Evolutionary conservation across 2,888 invertebrate species (phyloP).

Genomic region (Hedychridium roseum): DNA sequence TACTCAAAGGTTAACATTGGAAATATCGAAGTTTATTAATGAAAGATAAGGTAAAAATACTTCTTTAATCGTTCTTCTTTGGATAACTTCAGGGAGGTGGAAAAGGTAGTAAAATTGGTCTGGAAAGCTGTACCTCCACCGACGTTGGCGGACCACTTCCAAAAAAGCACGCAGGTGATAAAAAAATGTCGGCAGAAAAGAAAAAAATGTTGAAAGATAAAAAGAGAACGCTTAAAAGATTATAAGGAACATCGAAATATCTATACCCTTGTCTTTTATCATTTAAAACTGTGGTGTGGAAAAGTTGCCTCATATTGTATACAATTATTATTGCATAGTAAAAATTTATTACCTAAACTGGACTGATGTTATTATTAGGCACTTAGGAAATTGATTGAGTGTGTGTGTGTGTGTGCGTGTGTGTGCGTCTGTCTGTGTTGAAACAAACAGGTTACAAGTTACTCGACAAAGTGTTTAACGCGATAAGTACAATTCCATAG

Average conservation of each 20-base stretch:
- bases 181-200: constrained; percentile 76
- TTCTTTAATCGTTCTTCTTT: too few relatives aligned
- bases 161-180: constrained; percentile 87
- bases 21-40: too few relatives aligned
- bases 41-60: too few relatives aligned
- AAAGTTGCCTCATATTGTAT: constrained; percentile 51
- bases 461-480: constrained; percentile 28
- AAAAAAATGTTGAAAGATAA: constrained; percentile 83
- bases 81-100: constrained; percentile 53
- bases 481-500: constrained; percentile 33
- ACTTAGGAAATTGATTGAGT: constrained; percentile 42
- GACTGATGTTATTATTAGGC: constrained; percentile 51
- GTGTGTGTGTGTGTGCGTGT: too few relatives aligned
- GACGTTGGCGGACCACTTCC: constrained; percentile 77
- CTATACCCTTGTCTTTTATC: constrained; percentile 40
- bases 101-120: constrained; percentile 61
- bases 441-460: too few relatives aligned
- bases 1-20: too few relatives aligned
- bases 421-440: too few relatives aligned
- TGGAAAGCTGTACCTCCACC: constrained; percentile 57
- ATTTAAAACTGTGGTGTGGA: constrained; percentile 52
- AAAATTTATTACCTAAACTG: constrained; percentile 49
- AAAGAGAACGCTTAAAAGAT: constrained; percentile 84
- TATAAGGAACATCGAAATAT: constrained; percentile 69
- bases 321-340: constrained; percentile 51